These are phyloP conservation scores for Cydia pomonella DNA, from an alignment of 1,140 invertebrate species.

Conservation along the genomic window DNA sequence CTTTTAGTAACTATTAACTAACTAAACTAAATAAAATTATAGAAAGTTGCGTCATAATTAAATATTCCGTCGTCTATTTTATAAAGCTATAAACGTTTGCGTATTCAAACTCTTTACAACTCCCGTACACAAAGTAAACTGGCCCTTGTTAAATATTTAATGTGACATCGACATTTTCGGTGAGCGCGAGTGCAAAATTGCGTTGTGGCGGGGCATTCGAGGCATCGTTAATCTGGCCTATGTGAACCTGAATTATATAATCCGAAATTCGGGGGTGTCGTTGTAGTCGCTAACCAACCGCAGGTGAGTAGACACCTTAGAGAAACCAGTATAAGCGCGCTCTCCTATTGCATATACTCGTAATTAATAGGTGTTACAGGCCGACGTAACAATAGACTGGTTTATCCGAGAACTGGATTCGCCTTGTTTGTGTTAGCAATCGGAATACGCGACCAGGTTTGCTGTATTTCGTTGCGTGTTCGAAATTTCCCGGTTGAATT, in stretches of 20 bases:
- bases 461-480: too few species aligned
- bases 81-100: not conserved
- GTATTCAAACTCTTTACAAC: not conserved
- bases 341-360: too few species aligned
- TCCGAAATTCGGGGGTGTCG: not conserved
- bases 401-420: too few species aligned
- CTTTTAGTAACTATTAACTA: not conserved
- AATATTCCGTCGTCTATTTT: slow-evolving; percentile 1
- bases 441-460: too few species aligned
- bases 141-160: slow-evolving; percentile 26
- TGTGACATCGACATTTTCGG: slow-evolving; percentile 21
- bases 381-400: too few species aligned
- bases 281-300: not conserved
- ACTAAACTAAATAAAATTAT: not conserved
- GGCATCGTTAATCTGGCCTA: slow-evolving; percentile 27
- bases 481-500: too few species aligned
- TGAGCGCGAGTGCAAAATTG: slow-evolving; percentile 3
- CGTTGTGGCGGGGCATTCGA: slow-evolving; percentile 8
- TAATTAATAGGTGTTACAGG: too few species aligned
- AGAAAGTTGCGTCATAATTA: not conserved
- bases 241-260: slow-evolving; percentile 20
- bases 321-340: too few species aligned
- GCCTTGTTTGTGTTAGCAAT: too few species aligned
- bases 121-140: slow-evolving; percentile 5
- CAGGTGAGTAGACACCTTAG: not conserved